A percentile compares a stretch with the other conserved stretches of the same genome.
These are phyloP conservation scores for Bellardia bayeri DNA, from an alignment of 2,888 invertebrate genomes.

Conservation along the genomic window DNA sequence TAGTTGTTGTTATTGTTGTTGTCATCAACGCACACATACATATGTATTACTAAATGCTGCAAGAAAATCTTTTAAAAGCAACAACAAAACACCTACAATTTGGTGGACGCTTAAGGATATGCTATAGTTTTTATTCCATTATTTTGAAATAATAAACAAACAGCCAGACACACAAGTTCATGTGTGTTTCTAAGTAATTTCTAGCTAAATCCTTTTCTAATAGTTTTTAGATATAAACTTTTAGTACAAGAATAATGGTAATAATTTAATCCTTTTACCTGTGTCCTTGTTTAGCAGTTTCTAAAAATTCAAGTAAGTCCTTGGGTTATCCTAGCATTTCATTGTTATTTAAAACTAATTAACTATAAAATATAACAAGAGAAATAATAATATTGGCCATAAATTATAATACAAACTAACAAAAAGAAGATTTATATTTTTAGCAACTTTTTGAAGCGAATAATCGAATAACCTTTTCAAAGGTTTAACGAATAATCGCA, in stretches of 20 bases:
- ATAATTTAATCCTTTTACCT: too few relatives aligned
- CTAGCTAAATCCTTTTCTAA: neutral
- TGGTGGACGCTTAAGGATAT: neutral
- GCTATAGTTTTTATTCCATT: neutral
- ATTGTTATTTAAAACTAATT: constrained; percentile 22
- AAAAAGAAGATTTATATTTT: neutral
- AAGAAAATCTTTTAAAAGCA: neutral
- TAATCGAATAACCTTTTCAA: too few relatives aligned
- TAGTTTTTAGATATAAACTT: neutral
- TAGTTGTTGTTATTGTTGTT: neutral
- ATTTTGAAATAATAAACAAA: neutral
- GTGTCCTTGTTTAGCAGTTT: too few relatives aligned
- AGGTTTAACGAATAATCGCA: too few relatives aligned
- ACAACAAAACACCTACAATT: neutral
- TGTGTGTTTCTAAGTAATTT: too few relatives aligned
- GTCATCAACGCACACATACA: neutral
- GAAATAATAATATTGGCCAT: neutral
- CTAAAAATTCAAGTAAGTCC: neutral
- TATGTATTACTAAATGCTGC: neutral
- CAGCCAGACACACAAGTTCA: too few relatives aligned
- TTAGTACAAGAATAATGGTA: neutral
- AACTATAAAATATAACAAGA: neutral
- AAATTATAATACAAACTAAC: neutral
- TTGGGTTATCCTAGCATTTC: neutral
- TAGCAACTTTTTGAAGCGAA: too few relatives aligned